These are phyloP conservation scores for Nannoperca australis DNA, from an alignment of 2,797 vertebrate genomes.

Conservation along the genomic window DNA sequence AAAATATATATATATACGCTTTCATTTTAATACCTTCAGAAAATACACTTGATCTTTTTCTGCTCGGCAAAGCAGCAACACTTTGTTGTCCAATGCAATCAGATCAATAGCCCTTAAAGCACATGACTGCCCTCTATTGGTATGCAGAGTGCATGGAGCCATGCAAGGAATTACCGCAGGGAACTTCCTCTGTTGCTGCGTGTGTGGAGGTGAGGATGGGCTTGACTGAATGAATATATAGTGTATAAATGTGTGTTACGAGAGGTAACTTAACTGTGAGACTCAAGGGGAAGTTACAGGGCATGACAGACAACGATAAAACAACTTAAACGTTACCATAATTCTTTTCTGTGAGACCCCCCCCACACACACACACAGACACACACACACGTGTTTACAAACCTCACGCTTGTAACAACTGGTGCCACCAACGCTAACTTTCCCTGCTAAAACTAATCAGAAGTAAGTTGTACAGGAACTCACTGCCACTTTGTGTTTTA, in stretches of 20 bases:
- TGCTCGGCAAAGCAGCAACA: not conserved
- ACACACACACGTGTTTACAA: conserved; percentile 58
- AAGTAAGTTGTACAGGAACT: not conserved
- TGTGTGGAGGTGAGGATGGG: not conserved
- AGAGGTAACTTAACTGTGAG: not conserved
- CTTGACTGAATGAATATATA: not conserved
- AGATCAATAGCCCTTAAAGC: conserved; percentile 16
- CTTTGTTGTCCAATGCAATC: conserved; percentile 14
- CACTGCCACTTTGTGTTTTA: not conserved
- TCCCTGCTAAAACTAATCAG: not conserved
- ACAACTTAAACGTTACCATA: too few relatives aligned
- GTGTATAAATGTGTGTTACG: not conserved
- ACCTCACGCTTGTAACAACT: not conserved
- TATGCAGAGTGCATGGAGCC: conserved; percentile 40
- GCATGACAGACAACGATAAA: not conserved
- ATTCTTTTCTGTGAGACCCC: not conserved
- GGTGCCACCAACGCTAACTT: not conserved
- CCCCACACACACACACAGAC: not conserved
- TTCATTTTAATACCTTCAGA: not conserved
- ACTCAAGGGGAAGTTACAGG: not conserved
- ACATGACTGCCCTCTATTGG: conserved; percentile 77
- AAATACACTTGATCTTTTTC: not conserved
- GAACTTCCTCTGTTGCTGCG: not conserved
- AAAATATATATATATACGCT: too few relatives aligned
- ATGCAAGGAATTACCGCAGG: not conserved